These are phyloP conservation scores for Ceryle rudis DNA, from an alignment of 2,797 vertebrate species.

Conservation along the genomic window DNA sequence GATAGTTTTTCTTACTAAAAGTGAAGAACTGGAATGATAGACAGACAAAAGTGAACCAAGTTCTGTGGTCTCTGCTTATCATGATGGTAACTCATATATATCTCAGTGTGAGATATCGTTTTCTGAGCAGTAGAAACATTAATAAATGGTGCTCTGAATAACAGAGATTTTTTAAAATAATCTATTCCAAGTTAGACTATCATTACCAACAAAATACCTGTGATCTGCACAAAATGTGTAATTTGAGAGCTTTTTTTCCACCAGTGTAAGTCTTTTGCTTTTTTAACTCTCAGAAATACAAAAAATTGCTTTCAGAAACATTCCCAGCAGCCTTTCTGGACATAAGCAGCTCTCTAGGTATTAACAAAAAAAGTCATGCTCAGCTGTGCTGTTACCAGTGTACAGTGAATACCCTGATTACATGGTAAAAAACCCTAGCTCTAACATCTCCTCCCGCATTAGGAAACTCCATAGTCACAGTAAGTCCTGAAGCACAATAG, in stretches of 20 bases:
- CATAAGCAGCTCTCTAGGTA: not conserved
- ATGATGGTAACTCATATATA: not conserved
- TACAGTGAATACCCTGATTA: not conserved
- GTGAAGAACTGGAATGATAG: not conserved
- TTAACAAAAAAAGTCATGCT: not conserved
- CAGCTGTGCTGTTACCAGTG: not conserved
- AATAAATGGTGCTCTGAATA: not conserved
- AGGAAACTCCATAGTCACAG: not conserved
- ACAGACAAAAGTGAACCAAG: not conserved
- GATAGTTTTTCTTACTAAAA: slow-evolving; percentile 8
- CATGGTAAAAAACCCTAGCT: not conserved
- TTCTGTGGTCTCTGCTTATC: not conserved
- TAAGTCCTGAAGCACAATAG: not conserved
- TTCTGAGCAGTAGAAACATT: not conserved
- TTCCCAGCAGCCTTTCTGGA: slow-evolving; percentile 1
- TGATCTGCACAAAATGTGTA: slow-evolving; percentile 36
- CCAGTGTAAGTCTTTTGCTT: not conserved
- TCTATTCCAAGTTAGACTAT: slow-evolving; percentile 58
- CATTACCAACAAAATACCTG: slow-evolving; percentile 59
- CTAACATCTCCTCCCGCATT: not conserved
- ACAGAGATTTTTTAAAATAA: not conserved
- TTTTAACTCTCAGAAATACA: slow-evolving; percentile 25
- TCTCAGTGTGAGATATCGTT: not conserved
- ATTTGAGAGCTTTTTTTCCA: not conserved
- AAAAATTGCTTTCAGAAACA: slow-evolving; percentile 13